Conservation (phyloP, 1,140 invertebrate genomes). For the Drosophila seguyi region DNA sequence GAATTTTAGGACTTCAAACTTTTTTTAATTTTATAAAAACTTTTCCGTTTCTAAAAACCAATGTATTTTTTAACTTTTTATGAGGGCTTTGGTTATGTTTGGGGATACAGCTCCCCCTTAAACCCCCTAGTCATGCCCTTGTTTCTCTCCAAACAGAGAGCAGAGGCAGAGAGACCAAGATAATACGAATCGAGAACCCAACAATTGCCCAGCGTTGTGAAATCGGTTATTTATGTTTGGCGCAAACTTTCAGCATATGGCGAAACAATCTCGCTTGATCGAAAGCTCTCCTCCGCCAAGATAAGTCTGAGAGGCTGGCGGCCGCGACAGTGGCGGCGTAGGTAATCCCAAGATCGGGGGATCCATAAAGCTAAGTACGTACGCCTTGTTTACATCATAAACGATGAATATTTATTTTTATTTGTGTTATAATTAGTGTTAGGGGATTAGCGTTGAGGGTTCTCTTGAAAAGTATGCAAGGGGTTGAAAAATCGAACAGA, state of each 20-base stretch:
- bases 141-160: background rate
- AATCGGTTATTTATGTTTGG: slow-evolving; percentile 54
- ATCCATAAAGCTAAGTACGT: slow-evolving; percentile 12
- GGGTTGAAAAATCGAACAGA: slow-evolving; percentile 59
- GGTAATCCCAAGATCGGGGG: background rate
- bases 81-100: too few species aligned
- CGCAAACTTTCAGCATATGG: slow-evolving; percentile 35
- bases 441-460: slow-evolving; percentile 64
- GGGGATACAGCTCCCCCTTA: background rate
- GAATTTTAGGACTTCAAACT: background rate
- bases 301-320: background rate
- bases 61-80: too few species aligned
- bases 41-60: background rate
- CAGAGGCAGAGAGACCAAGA: slow-evolving; percentile 3
- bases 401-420: slow-evolving; percentile 72
- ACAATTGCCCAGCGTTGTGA: slow-evolving; percentile 64
- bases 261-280: slow-evolving; percentile 27
- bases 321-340: background rate
- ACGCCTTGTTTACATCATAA: slow-evolving; percentile 58
- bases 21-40: background rate
- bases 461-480: slow-evolving; percentile 62
- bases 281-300: slow-evolving; percentile 6
- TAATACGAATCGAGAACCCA: slow-evolving; percentile 30
- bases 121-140: background rate
- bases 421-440: slow-evolving; percentile 51